phyloP scores from a whole-genome alignment of 2,797 vertebrate species.

The Diceros bicornis region DNA sequence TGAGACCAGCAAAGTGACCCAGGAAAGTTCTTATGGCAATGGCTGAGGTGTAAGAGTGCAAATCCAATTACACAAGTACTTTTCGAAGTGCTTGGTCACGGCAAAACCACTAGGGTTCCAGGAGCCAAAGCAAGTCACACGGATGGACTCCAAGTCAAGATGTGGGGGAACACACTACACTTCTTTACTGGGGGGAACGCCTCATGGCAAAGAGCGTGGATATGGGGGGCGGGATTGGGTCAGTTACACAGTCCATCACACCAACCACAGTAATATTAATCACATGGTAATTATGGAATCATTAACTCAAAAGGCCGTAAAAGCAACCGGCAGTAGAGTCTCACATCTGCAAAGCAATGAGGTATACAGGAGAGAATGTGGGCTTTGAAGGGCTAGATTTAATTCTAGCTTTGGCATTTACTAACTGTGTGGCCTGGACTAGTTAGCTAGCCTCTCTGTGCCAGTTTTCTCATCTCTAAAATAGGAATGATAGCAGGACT shows the following conservation, averaged over 20 bases:
- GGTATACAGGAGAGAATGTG: background rate
- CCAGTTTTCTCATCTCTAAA: conserved; percentile 15
- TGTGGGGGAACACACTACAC: background rate
- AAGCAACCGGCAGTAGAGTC: background rate
- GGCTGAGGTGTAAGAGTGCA: background rate
- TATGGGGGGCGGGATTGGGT: background rate
- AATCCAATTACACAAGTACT: background rate
- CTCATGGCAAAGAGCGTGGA: background rate
- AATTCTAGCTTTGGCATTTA: conserved; percentile 28
- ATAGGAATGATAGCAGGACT: background rate
- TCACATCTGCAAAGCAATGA: background rate
- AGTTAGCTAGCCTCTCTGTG: background rate
- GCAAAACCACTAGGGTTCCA: background rate
- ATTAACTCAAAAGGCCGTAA: background rate
- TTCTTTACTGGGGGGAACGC: background rate
- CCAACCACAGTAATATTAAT: background rate
- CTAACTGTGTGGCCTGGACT: background rate
- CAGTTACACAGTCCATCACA: background rate
- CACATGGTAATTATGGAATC: background rate
- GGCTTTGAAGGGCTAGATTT: background rate
- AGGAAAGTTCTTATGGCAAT: background rate
- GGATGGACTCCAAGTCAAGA: background rate
- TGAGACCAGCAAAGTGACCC: background rate
- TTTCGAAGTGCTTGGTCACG: background rate
- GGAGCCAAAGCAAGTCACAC: background rate